Conservation (phyloP, 2,113 vertebrate species). For the Elgaria multicarinata region DNA sequence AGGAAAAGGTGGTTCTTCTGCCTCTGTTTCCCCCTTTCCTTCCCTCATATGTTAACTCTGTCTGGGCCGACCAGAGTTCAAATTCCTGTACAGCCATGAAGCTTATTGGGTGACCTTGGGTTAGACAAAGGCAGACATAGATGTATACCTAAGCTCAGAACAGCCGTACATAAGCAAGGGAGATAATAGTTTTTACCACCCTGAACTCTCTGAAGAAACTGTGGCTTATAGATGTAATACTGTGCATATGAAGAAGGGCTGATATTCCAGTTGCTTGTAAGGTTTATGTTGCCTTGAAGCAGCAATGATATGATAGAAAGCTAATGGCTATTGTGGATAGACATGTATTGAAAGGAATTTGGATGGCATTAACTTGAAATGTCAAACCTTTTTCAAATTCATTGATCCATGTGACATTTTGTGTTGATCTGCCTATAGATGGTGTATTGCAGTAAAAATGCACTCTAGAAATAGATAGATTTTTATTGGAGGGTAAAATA, state of each 20-base stretch:
- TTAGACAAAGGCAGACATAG: too few relatives aligned
- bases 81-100: not conserved
- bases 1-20: too few relatives aligned
- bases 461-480: not conserved
- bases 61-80: not conserved
- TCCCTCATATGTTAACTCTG: too few relatives aligned
- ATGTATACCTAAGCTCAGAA: not conserved
- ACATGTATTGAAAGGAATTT: not conserved
- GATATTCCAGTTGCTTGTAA: not conserved
- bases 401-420: constrained; percentile 6
- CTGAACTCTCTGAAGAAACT: not conserved
- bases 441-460: not conserved
- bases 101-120: not conserved
- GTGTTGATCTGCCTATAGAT: not conserved
- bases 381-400: not conserved
- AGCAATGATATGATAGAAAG: not conserved
- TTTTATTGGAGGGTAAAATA: not conserved
- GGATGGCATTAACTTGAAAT: not conserved
- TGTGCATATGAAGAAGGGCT: not conserved
- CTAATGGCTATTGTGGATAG: not conserved
- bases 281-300: not conserved
- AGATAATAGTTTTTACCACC: not conserved
- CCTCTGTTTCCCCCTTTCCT: too few relatives aligned
- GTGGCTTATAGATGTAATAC: not conserved
- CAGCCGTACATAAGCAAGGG: not conserved